These are phyloP conservation scores for Acrossocheilus wenchowensis DNA, from an alignment of 2,797 vertebrate species.

Conservation along the genomic window DNA sequence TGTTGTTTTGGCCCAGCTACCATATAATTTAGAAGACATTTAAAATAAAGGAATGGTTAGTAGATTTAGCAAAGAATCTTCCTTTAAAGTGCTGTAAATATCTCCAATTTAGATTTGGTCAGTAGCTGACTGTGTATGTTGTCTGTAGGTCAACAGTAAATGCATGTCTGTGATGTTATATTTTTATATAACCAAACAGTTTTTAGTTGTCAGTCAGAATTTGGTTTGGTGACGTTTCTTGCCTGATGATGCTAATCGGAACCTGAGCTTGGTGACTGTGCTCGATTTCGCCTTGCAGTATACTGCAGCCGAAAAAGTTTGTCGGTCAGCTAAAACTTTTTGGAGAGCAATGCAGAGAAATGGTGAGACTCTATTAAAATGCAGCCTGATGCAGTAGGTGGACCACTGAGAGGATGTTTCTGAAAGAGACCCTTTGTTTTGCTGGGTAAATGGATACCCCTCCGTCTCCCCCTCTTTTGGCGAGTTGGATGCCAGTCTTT, in stretches of 20 bases:
- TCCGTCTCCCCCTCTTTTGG: slow-evolving; percentile 16
- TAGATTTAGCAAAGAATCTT: background rate
- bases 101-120: background rate
- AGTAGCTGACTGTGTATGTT: background rate
- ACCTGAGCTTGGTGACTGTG: background rate
- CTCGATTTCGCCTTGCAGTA: background rate
- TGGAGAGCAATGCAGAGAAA: slow-evolving; percentile 28
- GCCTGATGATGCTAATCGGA: background rate
- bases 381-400: slow-evolving; percentile 42
- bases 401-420: slow-evolving; percentile 29
- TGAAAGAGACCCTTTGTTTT: slow-evolving; percentile 51
- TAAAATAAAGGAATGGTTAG: background rate
- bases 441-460: slow-evolving; percentile 48
- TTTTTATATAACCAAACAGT: background rate
- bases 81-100: background rate
- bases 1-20: background rate
- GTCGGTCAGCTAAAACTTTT: background rate
- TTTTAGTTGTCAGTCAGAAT: background rate
- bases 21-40: background rate
- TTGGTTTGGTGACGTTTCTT: background rate
- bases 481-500: slow-evolving; percentile 16
- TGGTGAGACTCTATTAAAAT: slow-evolving; percentile 33
- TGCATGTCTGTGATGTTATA: background rate
- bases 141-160: background rate
- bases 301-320: slow-evolving; percentile 5